phyloP scores from a whole-genome alignment of 1,140 invertebrate species.

The Drusus annulatus region DNA sequence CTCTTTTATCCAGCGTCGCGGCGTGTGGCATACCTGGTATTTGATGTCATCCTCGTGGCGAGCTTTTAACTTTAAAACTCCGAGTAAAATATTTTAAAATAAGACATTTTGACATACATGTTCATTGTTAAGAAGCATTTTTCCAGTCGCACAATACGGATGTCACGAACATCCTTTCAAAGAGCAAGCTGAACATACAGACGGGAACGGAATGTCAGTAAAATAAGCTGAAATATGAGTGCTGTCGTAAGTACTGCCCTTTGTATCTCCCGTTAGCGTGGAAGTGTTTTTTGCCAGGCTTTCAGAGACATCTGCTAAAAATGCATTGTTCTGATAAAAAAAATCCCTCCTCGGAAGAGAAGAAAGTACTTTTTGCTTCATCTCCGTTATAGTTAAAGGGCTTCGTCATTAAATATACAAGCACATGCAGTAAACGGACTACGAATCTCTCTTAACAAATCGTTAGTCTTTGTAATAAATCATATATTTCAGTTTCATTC shows the following conservation, averaged over 20 bases:
- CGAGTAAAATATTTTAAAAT: too few relatives aligned
- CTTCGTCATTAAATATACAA: neutral
- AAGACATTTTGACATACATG: neutral
- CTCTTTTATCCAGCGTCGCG: too few relatives aligned
- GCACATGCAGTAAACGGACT: neutral
- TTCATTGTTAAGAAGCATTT: neutral
- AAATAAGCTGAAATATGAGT: constrained; percentile 15
- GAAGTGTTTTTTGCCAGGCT: constrained; percentile 13
- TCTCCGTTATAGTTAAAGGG: neutral
- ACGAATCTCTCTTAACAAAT: neutral
- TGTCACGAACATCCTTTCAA: neutral
- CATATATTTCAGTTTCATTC: neutral
- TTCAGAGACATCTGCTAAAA: constrained; percentile 5
- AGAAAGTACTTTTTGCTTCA: constrained; percentile 3
- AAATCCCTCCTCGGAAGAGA: neutral
- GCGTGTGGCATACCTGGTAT: too few relatives aligned
- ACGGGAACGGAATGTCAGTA: constrained; percentile 1
- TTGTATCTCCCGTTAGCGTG: constrained; percentile 11
- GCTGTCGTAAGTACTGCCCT: constrained; percentile 11
- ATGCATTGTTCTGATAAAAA: constrained; percentile 30
- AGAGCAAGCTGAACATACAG: neutral
- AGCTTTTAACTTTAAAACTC: too few relatives aligned
- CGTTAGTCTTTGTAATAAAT: neutral
- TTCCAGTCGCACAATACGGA: neutral
- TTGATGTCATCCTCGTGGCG: too few relatives aligned